Evolutionary conservation across 2,888 invertebrate genomes (phyloP), one percentile per base, ranked within the genome.

Genomic region (Tromatobia lineatoria): DNA sequence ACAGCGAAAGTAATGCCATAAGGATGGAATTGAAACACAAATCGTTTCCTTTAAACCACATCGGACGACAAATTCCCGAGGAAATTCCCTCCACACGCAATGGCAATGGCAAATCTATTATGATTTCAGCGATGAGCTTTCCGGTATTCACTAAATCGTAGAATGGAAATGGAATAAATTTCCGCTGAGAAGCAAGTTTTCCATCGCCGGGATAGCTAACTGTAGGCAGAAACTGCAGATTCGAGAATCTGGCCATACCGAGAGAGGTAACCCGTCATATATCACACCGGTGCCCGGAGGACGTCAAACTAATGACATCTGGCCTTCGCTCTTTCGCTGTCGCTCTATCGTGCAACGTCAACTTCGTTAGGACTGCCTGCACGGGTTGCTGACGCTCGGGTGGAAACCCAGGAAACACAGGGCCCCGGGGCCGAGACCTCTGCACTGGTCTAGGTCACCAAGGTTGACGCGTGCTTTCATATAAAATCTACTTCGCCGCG

Each of bases 241-340:
- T 15, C 67, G 25, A 47, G 13, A 52, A 20, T 69, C n/a, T n/a
- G n/a, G n/a, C n/a, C n/a, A n/a, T n/a, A 18, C 18, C n/a, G 13
- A n/a, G 1, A n/a, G 50, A 29, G 61, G 34, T 11, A 42, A 15
- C 38, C 15, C 71, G 18, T 18, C 20, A 15, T 23, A n/a, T 38
- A 20, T 54, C 54, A 57, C 11, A 18, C 23, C 42, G 15, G 10
- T 20, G 38, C 57, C 42, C 38, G 15, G 42, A 57, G 42, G 54
- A 57, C 67, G 77, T 76, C 77, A 69, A 73, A 77, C 76, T 77
- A 66, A 77, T 67, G 77, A 59, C 77, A 73, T 25, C 25, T 57
- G 59, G 47, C 42, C 59, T 82, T 77, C 42, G 23, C 70, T 71
- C 71, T 66, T 66, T 71, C 47, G 45, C 38, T 15, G 59, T 75